phyloP scores from a whole-genome alignment of 2,888 invertebrate genomes.

The Polymixis lichenea region DNA sequence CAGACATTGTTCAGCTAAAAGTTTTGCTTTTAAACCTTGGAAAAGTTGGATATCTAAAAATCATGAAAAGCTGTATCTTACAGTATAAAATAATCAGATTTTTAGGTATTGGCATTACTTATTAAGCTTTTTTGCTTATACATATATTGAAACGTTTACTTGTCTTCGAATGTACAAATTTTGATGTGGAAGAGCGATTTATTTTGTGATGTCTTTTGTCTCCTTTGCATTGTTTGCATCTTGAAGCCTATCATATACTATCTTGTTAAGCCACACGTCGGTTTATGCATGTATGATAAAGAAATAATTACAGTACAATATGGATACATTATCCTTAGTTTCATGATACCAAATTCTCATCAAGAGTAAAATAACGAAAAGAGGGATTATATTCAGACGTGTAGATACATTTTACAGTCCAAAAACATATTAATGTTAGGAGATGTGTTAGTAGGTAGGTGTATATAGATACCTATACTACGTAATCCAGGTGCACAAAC shows the following conservation, averaged over 20 bases:
- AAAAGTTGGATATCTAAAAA: background rate
- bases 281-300: no score
- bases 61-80: background rate
- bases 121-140: background rate
- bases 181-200: no score
- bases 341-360: slow-evolving; percentile 5
- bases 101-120: background rate
- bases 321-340: background rate
- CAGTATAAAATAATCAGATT: background rate
- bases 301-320: background rate
- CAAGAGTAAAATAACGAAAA: slow-evolving; percentile 2
- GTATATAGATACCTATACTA: background rate
- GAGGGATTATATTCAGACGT: slow-evolving; percentile 13
- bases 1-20: background rate
- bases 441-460: slow-evolving; percentile 17
- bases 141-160: background rate
- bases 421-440: slow-evolving; percentile 23
- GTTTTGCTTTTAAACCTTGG: background rate
- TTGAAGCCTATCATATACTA: background rate
- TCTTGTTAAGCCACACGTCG: background rate
- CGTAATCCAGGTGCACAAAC: slow-evolving; percentile 17
- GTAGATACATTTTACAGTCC: slow-evolving; percentile 24
- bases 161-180: background rate
- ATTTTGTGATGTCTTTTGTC: background rate
- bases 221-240: background rate